Conservation (phyloP, 2,888 invertebrate genomes). For the Schizaphis graminum region DNA sequence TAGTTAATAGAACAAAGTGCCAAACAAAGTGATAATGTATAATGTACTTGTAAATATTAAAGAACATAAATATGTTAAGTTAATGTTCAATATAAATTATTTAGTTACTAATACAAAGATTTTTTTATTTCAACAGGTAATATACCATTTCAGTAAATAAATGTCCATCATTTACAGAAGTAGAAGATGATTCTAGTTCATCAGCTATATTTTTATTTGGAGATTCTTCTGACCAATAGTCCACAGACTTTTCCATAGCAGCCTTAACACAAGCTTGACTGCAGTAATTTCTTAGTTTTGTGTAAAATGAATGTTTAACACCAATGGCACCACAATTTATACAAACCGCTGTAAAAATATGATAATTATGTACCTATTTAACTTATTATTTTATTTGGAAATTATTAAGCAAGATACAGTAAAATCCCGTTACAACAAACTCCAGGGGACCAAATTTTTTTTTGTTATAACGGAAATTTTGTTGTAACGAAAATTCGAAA, state of each 20-base stretch:
- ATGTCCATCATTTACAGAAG: slow-evolving; percentile 17
- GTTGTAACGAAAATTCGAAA: too few species aligned
- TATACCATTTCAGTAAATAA: slow-evolving; percentile 20
- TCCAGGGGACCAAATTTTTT: too few species aligned
- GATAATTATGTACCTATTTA: neutral
- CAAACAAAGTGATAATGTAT: neutral
- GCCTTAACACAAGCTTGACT: slow-evolving; percentile 83
- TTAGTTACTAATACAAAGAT: neutral
- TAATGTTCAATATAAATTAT: neutral
- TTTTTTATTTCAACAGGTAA: neutral
- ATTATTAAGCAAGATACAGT: neutral
- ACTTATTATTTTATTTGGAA: neutral
- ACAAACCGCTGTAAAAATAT: slow-evolving; percentile 78
- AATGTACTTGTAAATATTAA: neutral
- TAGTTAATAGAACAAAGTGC: neutral
- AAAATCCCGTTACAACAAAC: too few species aligned
- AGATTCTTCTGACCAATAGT: neutral
- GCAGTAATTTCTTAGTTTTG: slow-evolving; percentile 85
- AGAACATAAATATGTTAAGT: neutral
- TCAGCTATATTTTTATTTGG: neutral
- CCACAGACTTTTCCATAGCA: slow-evolving; percentile 66
- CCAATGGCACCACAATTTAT: slow-evolving; percentile 88
- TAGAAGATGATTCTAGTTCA: neutral
- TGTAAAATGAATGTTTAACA: slow-evolving; percentile 88
- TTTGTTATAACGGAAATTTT: too few species aligned